Conservation (phyloP, 2,797 vertebrate species). For the Myotis pilosus region DNA sequence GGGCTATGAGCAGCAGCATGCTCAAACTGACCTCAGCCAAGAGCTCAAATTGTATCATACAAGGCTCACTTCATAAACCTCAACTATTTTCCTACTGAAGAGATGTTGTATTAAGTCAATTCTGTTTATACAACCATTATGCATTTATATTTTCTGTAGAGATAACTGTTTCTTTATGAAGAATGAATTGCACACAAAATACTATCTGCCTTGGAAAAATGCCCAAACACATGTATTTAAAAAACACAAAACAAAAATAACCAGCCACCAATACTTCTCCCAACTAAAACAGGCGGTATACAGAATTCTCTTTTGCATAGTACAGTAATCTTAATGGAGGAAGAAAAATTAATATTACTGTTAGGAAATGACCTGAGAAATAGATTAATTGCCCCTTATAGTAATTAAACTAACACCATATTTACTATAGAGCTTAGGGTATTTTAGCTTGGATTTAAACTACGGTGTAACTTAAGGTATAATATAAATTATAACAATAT, state of each 20-base stretch:
- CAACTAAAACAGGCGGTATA: background rate
- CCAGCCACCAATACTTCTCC: constrained; percentile 1
- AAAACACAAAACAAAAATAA: constrained; percentile 49
- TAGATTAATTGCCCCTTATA: background rate
- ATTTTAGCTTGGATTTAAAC: constrained; percentile 50
- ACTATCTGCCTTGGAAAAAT: constrained; percentile 61
- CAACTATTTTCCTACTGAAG: constrained; percentile 46
- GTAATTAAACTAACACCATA: background rate
- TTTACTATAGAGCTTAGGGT: background rate
- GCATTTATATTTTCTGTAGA: constrained; percentile 59
- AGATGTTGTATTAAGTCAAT: constrained; percentile 33
- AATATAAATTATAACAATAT: constrained; percentile 20
- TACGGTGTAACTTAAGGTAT: constrained; percentile 15
- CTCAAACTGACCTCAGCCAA: constrained; percentile 46
- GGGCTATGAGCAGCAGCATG: constrained; percentile 21
- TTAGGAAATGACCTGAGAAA: constrained; percentile 31
- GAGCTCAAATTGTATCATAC: constrained; percentile 61
- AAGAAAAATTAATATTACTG: constrained; percentile 25
- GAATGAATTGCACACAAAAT: constrained; percentile 58
- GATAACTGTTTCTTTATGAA: constrained; percentile 63
- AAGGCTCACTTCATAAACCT: constrained; percentile 69
- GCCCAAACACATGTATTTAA: constrained; percentile 54
- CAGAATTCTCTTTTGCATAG: constrained; percentile 19
- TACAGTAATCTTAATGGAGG: background rate
- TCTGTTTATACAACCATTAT: constrained; percentile 54